Evolutionary conservation across 2,888 invertebrate species (phyloP).

Genomic region (Suillia variegata): DNA sequence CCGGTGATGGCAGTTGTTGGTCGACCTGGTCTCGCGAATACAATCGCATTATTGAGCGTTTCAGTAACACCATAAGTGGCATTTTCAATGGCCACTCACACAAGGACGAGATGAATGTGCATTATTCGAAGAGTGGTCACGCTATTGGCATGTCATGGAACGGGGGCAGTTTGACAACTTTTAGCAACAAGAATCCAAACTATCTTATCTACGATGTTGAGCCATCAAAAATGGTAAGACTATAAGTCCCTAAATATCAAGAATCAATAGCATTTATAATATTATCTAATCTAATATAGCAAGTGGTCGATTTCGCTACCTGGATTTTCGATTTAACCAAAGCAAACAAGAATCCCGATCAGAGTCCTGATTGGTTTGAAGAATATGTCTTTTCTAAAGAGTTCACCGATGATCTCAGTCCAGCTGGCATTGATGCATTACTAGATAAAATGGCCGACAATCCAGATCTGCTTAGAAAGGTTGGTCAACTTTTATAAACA

Average conservation of each 20-base stretch:
- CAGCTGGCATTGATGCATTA: slow-evolving; percentile 67
- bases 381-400: slow-evolving; percentile 75
- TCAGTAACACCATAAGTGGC: slow-evolving; percentile 73
- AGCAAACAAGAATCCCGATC: slow-evolving; percentile 67
- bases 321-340: slow-evolving; percentile 76
- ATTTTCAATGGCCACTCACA: slow-evolving; percentile 87
- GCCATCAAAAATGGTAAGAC: slow-evolving; percentile 65
- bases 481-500: slow-evolving; percentile 26
- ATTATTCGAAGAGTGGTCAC: slow-evolving; percentile 63
- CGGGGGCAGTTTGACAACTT: slow-evolving; percentile 80
- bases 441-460: slow-evolving; percentile 64
- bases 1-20: slow-evolving; percentile 72
- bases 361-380: slow-evolving; percentile 72
- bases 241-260: too few species aligned
- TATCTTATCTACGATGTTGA: slow-evolving; percentile 78
- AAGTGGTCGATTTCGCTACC: slow-evolving; percentile 69
- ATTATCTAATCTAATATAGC: too few species aligned
- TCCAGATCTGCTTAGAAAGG: slow-evolving; percentile 45
- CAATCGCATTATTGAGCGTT: slow-evolving; percentile 71
- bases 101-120: slow-evolving; percentile 73
- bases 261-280: too few species aligned
- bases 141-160: slow-evolving; percentile 77
- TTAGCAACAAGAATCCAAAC: slow-evolving; percentile 75
- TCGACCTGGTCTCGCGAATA: slow-evolving; percentile 76
- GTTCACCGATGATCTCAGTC: slow-evolving; percentile 70